These are phyloP conservation scores for sheep (Ovis aries) DNA, from an alignment of 2,113 vertebrate genomes.

Conservation along the genomic window ARS-UI_Ramb_v3.0 NC_056057.1:82051501-82052000, in stretches of 20 bases:
- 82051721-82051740: background rate
- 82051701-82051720: background rate
- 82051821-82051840: background rate
- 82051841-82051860: background rate
- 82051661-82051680: background rate
- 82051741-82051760: background rate
- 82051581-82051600: background rate
- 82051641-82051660: background rate
- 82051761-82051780: background rate
- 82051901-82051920: background rate
- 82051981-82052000: background rate
- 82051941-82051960: background rate
- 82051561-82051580: background rate
- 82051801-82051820: background rate
- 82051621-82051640: background rate
- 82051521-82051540: background rate
- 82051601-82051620: background rate
- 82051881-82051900: background rate
- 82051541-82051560: background rate
- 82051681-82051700: background rate
- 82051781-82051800: background rate
- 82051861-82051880: background rate
- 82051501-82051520: background rate
- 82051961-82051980: background rate
- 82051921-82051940: background rate